These are phyloP conservation scores for Teleopsis dalmanni DNA, from an alignment of 1,140 invertebrate species.

Conservation along the genomic window DNA sequence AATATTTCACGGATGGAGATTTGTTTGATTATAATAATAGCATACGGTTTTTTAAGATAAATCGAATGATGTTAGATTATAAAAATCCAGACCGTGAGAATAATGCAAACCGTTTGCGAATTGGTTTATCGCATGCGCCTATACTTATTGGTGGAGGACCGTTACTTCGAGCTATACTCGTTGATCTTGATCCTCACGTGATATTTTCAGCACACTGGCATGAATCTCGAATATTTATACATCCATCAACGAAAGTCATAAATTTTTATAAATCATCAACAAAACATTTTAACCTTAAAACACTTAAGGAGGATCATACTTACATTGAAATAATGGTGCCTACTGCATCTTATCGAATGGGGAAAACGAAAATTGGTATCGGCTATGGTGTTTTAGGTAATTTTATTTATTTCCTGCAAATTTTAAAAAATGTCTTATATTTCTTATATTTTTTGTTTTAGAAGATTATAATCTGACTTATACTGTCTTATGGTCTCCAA, in stretches of 20 bases:
- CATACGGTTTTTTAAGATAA: constrained; percentile 56
- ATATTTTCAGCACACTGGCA: constrained; percentile 83
- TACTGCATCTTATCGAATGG: constrained; percentile 93
- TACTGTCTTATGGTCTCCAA: constrained; percentile 37
- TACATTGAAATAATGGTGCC: constrained; percentile 82
- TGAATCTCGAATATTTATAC: constrained; percentile 48
- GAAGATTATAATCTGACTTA: constrained; percentile 36
- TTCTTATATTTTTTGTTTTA: constrained; percentile 12
- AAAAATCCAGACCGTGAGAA: constrained; percentile 52
- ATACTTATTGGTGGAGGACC: constrained; percentile 54
- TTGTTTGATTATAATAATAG: constrained; percentile 53
- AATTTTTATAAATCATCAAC: constrained; percentile 44
- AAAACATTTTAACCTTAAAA: constrained; percentile 39
- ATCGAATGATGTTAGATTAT: constrained; percentile 55
- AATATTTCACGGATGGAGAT: constrained; percentile 63
- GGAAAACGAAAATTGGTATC: constrained; percentile 73
- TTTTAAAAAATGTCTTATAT: neutral
- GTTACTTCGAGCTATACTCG: constrained; percentile 54
- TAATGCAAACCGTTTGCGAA: constrained; percentile 52
- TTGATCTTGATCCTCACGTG: constrained; percentile 56
- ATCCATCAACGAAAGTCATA: constrained; percentile 32
- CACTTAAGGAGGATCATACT: constrained; percentile 44
- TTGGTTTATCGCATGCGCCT: constrained; percentile 65
- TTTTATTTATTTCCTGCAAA: constrained; percentile 17
- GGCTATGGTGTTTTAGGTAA: constrained; percentile 75